phyloP scores from a whole-genome alignment of 1,140 invertebrate genomes.

The Chrysopa pallens region DNA sequence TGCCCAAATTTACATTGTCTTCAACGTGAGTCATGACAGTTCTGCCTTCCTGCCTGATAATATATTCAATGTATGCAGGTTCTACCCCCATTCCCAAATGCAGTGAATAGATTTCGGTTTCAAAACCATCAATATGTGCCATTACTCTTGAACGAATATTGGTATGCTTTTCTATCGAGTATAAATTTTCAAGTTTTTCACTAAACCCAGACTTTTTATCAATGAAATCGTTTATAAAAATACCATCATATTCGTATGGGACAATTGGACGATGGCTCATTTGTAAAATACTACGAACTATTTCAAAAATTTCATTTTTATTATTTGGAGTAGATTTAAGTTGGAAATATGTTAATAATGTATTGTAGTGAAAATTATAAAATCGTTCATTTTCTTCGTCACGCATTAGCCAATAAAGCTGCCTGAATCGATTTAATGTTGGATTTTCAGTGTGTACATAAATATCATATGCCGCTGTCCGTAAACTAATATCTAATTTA shows the following conservation, averaged over 20 bases:
- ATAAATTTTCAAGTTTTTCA: too few relatives aligned
- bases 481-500: constrained; percentile 15
- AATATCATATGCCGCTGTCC: constrained; percentile 20
- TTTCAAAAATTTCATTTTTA: constrained; percentile 10
- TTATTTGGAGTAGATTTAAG: constrained; percentile 20
- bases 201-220: neutral
- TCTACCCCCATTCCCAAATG: too few relatives aligned
- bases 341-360: constrained; percentile 18
- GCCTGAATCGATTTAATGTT: constrained; percentile 16
- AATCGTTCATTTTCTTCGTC: constrained; percentile 20
- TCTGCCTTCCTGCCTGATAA: too few relatives aligned
- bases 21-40: too few relatives aligned
- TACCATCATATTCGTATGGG: constrained; percentile 1
- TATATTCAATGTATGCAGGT: too few relatives aligned
- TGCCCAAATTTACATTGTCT: too few relatives aligned
- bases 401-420: constrained; percentile 24
- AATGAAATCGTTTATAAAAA: neutral
- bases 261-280: constrained; percentile 4
- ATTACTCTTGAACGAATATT: too few relatives aligned
- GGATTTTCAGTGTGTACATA: constrained; percentile 18
- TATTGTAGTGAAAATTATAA: constrained; percentile 25
- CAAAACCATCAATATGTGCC: too few relatives aligned
- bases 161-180: too few relatives aligned
- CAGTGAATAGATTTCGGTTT: too few relatives aligned
- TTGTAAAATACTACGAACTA: constrained; percentile 9